Evolutionary conservation across 92 coral and sea anemone genomes (phyloP).

Genomic region (Porites rus): DNA sequence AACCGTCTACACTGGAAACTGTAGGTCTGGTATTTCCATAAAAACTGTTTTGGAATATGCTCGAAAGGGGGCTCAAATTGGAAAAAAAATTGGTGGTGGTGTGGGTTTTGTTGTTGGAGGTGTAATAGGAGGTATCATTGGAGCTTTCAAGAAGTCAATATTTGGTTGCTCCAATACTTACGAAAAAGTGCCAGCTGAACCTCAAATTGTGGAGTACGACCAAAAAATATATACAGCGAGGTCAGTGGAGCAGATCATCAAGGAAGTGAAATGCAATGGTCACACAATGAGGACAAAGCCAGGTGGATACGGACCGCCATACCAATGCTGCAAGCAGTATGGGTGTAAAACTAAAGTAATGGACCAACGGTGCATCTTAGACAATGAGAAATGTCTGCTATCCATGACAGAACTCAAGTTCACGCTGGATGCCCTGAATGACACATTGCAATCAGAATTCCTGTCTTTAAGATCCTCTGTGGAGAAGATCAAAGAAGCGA

Average conservation of each 20-base stretch:
- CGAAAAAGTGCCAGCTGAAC: background rate
- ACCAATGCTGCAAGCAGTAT: constrained; percentile 36
- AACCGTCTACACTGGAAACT: background rate
- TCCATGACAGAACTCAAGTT: constrained; percentile 13
- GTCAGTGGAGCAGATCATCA: background rate
- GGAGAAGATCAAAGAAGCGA: background rate
- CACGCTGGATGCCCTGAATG: background rate
- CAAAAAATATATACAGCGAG: background rate
- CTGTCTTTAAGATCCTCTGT: background rate
- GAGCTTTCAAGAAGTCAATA: background rate
- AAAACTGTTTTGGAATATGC: too few species aligned
- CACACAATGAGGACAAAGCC: constrained; percentile 7
- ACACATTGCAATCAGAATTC: constrained; percentile 7
- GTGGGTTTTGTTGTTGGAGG: too few species aligned
- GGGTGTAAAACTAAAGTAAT: constrained; percentile 26
- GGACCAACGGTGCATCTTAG: constrained; percentile 29
- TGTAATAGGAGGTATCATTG: too few species aligned
- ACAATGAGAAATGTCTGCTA: background rate
- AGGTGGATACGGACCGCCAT: constrained; percentile 39
- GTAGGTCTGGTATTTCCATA: background rate
- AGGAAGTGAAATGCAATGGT: constrained; percentile 16
- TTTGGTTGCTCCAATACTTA: constrained; percentile 2
- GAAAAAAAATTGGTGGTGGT: background rate
- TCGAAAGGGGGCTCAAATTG: background rate
- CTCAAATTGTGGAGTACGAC: background rate